phyloP scores from a whole-genome alignment of 2,888 invertebrate genomes.

The Poecilobothrus nobilitatus region DNA sequence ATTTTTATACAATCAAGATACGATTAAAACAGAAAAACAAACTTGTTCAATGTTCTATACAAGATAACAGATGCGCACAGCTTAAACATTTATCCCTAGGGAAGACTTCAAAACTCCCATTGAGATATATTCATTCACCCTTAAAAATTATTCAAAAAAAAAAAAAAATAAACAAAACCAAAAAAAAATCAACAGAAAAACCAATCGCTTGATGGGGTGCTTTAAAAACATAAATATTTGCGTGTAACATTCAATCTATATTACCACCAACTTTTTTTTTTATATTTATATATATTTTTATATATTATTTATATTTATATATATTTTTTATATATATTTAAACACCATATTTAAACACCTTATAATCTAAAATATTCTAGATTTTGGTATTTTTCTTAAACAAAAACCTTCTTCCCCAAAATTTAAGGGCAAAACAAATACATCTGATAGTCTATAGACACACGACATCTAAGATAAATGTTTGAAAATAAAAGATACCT shows the following conservation, averaged over 20 bases:
- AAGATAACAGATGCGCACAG: conserved; percentile 31
- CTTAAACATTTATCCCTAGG: conserved; percentile 25
- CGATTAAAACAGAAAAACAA: conserved; percentile 25
- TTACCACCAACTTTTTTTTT: neutral
- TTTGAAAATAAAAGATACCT: too few species aligned
- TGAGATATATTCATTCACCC: conserved; percentile 23
- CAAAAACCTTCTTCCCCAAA: too few species aligned
- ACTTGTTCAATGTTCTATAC: conserved; percentile 12
- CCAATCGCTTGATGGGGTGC: neutral
- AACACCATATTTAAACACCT: too few species aligned
- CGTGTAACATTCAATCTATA: conserved; percentile 3
- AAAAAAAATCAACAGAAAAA: neutral
- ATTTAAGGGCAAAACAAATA: too few species aligned
- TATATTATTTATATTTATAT: too few species aligned
- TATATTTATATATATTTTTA: too few species aligned
- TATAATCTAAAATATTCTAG: too few species aligned
- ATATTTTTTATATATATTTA: too few species aligned
- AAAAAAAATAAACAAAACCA: neutral
- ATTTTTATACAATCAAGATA: conserved; percentile 28
- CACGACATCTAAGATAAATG: too few species aligned
- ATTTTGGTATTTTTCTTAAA: too few species aligned
- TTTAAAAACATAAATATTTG: neutral
- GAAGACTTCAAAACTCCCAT: conserved; percentile 28
- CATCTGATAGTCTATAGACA: too few species aligned
- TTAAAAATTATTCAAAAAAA: neutral